Percentiles rank a stretch among this genome's conserved stretches.
Evolutionary conservation across 2,113 vertebrate genomes (phyloP).

Genomic region (Odobenus rosmarus): DNA sequence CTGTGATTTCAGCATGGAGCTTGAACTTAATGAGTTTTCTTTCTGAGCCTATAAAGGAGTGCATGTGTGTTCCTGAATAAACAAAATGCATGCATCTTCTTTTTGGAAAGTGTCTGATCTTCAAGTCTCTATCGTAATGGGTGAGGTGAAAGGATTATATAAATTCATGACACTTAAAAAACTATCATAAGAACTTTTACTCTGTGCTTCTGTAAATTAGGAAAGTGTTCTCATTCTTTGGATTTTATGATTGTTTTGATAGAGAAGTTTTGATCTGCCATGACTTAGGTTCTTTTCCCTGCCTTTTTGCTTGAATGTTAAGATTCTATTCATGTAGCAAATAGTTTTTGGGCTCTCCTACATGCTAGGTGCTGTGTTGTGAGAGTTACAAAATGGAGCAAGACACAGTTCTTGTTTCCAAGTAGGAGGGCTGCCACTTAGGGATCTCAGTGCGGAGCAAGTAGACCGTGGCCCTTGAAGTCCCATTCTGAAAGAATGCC

Average conservation of each 20-base stretch:
- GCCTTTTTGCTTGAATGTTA: neutral
- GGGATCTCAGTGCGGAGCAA: too few relatives aligned
- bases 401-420: neutral
- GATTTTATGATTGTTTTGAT: neutral
- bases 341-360: neutral
- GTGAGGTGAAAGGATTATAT: neutral
- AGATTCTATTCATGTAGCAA: neutral
- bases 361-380: neutral
- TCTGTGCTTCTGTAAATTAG: neutral
- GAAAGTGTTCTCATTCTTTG: neutral
- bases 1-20: neutral
- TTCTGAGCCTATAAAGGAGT: neutral
- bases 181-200: neutral
- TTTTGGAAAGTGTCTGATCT: neutral
- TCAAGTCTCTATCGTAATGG: neutral
- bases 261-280: neutral
- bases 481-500: neutral
- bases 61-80: neutral
- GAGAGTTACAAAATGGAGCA: neutral
- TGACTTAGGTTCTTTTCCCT: neutral
- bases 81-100: neutral
- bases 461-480: neutral
- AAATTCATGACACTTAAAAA: neutral
- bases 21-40: neutral
- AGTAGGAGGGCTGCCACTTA: neutral